phyloP scores from a whole-genome alignment of 2,797 vertebrate genomes.

The Apodemus agrarius region DNA sequence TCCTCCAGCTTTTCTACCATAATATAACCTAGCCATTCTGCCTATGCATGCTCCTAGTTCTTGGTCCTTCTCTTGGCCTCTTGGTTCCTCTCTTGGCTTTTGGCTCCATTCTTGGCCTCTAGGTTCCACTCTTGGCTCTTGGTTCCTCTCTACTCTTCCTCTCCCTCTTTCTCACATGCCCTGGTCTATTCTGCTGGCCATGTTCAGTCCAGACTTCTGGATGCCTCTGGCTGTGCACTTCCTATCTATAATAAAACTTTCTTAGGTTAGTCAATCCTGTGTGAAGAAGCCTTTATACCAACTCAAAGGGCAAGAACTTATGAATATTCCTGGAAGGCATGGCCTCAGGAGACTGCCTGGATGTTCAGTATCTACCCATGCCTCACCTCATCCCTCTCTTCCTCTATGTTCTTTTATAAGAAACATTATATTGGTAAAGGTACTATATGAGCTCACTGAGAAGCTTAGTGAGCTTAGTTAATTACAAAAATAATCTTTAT shows the following conservation, averaged over 20 bases:
- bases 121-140: not conserved
- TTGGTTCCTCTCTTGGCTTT: not conserved
- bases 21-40: not conserved
- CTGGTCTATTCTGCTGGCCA: not conserved
- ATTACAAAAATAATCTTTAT: too few species aligned
- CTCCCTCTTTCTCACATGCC: not conserved
- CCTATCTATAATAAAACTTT: not conserved
- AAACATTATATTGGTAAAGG: not conserved
- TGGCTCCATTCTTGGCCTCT: not conserved
- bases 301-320: not conserved
- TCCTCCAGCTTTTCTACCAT: not conserved
- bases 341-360: not conserved
- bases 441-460: not conserved
- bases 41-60: not conserved
- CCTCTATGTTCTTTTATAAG: not conserved
- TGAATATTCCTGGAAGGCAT: not conserved
- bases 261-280: not conserved
- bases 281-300: not conserved
- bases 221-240: not conserved
- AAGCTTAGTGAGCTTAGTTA: not conserved
- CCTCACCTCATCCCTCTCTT: not conserved
- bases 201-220: not conserved
- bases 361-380: too few species aligned
- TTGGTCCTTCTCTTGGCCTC: not conserved
- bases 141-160: not conserved